Evolutionary conservation across 2,888 invertebrate genomes (phyloP).

Genomic region (Macaria notata): DNA sequence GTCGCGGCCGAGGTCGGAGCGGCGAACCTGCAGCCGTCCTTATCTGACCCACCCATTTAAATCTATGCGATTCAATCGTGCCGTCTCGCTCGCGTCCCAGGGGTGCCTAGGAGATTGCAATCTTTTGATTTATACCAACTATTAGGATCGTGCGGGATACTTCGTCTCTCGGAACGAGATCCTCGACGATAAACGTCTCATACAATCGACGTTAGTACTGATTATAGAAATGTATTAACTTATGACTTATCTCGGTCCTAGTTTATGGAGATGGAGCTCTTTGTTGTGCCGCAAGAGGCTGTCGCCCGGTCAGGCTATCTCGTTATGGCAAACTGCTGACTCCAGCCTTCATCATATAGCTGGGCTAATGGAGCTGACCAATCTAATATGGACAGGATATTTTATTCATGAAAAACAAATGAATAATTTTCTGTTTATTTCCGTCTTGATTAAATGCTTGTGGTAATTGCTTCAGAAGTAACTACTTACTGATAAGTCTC

Average conservation of each 20-base stretch:
- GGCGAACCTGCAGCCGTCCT: slow-evolving; percentile 75
- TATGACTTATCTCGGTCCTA: slow-evolving; percentile 41
- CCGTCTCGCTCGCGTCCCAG: slow-evolving; percentile 80
- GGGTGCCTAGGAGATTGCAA: slow-evolving; percentile 81
- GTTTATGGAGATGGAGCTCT: slow-evolving; percentile 32
- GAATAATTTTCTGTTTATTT: too few relatives aligned
- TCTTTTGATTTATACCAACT: slow-evolving; percentile 83
- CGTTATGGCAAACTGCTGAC: slow-evolving; percentile 3
- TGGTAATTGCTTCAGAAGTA: too few relatives aligned
- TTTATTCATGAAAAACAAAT: too few relatives aligned
- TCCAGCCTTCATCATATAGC: slow-evolving; percentile 9
- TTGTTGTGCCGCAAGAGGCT: slow-evolving; percentile 25
- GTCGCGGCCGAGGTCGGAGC: slow-evolving; percentile 59
- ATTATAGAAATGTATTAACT: slow-evolving; percentile 74
- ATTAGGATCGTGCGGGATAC: slow-evolving; percentile 79
- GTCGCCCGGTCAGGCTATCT: slow-evolving; percentile 7
- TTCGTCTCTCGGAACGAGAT: slow-evolving; percentile 72
- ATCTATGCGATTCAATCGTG: slow-evolving; percentile 82
- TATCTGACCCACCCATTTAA: slow-evolving; percentile 80
- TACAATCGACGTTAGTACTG: slow-evolving; percentile 74
- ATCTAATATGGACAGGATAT: not conserved
- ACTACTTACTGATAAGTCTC: too few relatives aligned
- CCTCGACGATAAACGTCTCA: slow-evolving; percentile 66
- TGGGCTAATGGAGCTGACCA: slow-evolving; percentile 5
- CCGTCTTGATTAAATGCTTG: too few relatives aligned